Evolutionary conservation across 2,888 invertebrate genomes (phyloP).

Genomic region (Thumatha senex): DNA sequence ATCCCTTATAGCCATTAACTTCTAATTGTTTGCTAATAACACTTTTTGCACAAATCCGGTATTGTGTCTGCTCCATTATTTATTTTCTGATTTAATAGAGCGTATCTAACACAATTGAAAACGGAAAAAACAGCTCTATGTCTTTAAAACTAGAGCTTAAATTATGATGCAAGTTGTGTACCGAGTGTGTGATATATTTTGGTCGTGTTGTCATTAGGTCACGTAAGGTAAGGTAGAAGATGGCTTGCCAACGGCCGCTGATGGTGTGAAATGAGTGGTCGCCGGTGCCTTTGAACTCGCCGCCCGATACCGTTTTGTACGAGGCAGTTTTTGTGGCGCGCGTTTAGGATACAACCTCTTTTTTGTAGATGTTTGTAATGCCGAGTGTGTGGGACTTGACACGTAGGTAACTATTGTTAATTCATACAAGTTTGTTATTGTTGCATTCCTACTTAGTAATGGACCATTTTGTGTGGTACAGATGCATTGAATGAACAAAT

Average conservation of each 20-base stretch:
- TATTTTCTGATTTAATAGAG: constrained; percentile 19
- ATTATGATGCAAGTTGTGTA: constrained; percentile 22
- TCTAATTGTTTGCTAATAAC: constrained; percentile 60
- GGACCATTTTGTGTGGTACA: constrained; percentile 38
- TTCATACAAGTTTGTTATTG: constrained; percentile 73
- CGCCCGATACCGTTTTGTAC: constrained; percentile 74
- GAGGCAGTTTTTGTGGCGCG: constrained; percentile 68
- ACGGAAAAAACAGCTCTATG: constrained; percentile 22
- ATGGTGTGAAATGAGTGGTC: constrained; percentile 78
- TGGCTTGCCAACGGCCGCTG: constrained; percentile 51
- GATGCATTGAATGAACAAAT: constrained; percentile 17
- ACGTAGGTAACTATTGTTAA: constrained; percentile 79
- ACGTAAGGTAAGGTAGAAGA: constrained; percentile 59
- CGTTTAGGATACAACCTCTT: constrained; percentile 78
- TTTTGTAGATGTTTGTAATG: constrained; percentile 80
- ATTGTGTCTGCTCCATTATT: constrained; percentile 51
- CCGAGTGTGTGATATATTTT: constrained; percentile 38
- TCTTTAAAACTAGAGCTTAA: constrained; percentile 31
- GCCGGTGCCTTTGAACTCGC: constrained; percentile 69
- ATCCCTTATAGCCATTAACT: constrained; percentile 36
- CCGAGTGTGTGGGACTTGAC: constrained; percentile 82
- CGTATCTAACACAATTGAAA: constrained; percentile 15
- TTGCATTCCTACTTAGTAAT: constrained; percentile 54
- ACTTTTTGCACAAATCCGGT: constrained; percentile 54
- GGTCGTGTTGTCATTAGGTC: constrained; percentile 69